Base-by-base conservation (phyloP, 2,888 invertebrate genomes). In the Acleris laterana region DNA sequence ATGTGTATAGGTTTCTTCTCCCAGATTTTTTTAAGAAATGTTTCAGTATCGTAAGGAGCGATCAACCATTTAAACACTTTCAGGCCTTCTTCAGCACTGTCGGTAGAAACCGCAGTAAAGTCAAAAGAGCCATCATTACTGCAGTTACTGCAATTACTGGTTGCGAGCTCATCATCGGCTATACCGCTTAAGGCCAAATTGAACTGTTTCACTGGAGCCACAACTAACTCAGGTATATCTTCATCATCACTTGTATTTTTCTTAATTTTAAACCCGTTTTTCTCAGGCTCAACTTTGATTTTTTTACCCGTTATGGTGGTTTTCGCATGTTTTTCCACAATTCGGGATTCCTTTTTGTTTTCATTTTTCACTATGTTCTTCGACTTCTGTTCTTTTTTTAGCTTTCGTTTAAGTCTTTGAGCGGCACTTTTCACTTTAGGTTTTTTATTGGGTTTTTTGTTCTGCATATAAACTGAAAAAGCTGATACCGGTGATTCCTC, bases 1-100 rank as follows among this genome's bases (percentile, higher is more conserved):
- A 98, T 94, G 65, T 96, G 94, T 25, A 97, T 83, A 0, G 97
- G 96, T 71, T 95, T 94, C 71, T 95, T 95, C 83, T 99, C 98
- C 98, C 98, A 99, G 69, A 95, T 93, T n/a, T 94, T 84, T 86
- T 85, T 88, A 61, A 96, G 94, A 80, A 96, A 96, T 19, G 93
- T 88, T 0, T 94, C 88, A 0, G 93, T 77, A 2, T 87, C 82
- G 3, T 95, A 89, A 0, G 97, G 97, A 74, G 95, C 93, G 17
- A 97, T 94, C 73, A 98, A 89, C 95, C 96, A 96, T 72, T 94
- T 92, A 72, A 97, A 95, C 5, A 95, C 84, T 74, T 94, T 94
- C 19, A 93, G 80, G 0, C 95, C 96, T 77, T 95, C 95, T 63
- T 93, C 93, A 4, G 90, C 81, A 73, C 96, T 96, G 71, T 94